Percentiles rank a stretch among this genome's conserved stretches.
Conservation (phyloP, 1,140 invertebrate species). For the Ceratitis capitata region DNA sequence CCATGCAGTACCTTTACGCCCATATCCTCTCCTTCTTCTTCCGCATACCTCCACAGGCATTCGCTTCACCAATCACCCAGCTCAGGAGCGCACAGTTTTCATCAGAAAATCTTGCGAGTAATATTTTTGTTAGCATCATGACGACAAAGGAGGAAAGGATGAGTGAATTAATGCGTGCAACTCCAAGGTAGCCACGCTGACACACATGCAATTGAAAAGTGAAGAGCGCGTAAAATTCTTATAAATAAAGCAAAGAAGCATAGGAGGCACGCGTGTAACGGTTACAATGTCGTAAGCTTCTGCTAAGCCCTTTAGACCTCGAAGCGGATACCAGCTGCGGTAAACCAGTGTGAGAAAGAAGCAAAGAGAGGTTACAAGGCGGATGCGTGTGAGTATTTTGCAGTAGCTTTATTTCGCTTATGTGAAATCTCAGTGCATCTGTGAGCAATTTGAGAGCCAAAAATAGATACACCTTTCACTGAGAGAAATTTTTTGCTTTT, state of each 20-base stretch:
- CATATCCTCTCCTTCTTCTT: too few species aligned
- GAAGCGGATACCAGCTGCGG: background rate
- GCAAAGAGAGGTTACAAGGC: background rate
- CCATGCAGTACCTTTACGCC: background rate
- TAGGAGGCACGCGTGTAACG: background rate
- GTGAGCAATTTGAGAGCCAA: background rate
- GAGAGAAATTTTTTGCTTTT: too few species aligned
- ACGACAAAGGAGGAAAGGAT: constrained; percentile 3
- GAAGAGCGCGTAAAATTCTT: background rate
- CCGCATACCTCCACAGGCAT: background rate
- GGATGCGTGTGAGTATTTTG: background rate
- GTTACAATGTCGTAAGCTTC: background rate
- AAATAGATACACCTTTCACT: background rate
- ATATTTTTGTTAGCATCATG: background rate
- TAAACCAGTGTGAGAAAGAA: background rate
- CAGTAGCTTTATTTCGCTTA: background rate
- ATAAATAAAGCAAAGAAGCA: background rate
- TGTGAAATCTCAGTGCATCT: background rate
- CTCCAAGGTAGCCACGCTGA: background rate
- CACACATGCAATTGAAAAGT: background rate
- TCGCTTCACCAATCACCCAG: background rate
- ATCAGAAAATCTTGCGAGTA: background rate
- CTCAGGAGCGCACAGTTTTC: background rate
- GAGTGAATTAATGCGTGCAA: background rate
- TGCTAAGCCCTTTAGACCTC: background rate